These are phyloP conservation scores for Aporophyla lueneburgensis DNA, from an alignment of 2,888 invertebrate genomes.

Conservation along the genomic window DNA sequence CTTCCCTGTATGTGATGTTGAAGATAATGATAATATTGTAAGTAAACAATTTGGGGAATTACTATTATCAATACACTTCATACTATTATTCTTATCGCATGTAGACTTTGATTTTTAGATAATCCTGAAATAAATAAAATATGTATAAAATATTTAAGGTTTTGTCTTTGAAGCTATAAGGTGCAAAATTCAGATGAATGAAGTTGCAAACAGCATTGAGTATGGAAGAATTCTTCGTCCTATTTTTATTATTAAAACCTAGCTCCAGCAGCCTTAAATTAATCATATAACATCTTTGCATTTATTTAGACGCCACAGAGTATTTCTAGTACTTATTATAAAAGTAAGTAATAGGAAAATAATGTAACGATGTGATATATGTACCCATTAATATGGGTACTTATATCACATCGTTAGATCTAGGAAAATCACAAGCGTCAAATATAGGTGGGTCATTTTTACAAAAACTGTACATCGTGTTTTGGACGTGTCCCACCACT, in stretches of 20 bases:
- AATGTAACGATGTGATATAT: neutral
- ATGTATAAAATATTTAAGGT: neutral
- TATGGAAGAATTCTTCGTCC: neutral
- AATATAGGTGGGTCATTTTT: too few relatives aligned
- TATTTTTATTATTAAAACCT: neutral
- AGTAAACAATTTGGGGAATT: conserved; percentile 40
- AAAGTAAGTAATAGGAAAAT: conserved; percentile 1
- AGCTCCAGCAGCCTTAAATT: too few relatives aligned
- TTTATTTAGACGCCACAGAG: neutral
- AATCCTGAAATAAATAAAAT: neutral
- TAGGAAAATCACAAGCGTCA: conserved; percentile 11
- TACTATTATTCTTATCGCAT: conserved; percentile 14
- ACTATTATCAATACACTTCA: conserved; percentile 35
- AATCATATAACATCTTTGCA: neutral
- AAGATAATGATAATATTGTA: conserved; percentile 24
- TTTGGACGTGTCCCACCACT: too few relatives aligned
- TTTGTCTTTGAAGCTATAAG: neutral
- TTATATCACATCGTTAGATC: too few relatives aligned
- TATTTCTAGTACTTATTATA: neutral
- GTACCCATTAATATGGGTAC: neutral
- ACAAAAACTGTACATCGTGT: too few relatives aligned
- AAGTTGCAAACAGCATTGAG: neutral
- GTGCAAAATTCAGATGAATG: too few relatives aligned
- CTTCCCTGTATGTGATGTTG: conserved; percentile 7
- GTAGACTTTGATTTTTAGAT: neutral